Base-by-base conservation (phyloP, 2,113 vertebrate species). In the Paramormyrops kingsleyae region DNA sequence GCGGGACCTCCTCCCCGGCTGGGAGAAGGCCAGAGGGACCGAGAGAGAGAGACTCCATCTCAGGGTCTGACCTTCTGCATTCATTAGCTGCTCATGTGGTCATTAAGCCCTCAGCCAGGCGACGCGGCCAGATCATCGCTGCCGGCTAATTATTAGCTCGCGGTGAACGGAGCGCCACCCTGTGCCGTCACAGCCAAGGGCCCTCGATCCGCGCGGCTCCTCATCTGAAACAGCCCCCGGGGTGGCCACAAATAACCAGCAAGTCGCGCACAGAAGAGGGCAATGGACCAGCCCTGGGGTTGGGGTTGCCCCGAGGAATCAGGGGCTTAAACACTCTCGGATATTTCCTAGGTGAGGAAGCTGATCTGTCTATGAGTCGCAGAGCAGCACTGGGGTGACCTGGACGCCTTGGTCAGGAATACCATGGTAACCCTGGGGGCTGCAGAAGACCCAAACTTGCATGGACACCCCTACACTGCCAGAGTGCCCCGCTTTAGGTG, bases 71-170 rank as follows among this genome's bases (percentile, higher is more conserved):
- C 42, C 35, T 70, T 70, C 42, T 49, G 35, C 62, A 47, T 88
- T 49, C 39, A 88, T 88, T 70, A 88, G 66, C 87, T 88, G 56
- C 39, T n/a, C 31, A 70, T 80, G 31, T 80, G 74, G 74, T 80
- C 31, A 70, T 27, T 46, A 46, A 70, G 17, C 10, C 62, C 62
- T 70, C n/a, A 70, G 62, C 27, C 62, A 31, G 9, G 62, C 62
- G 27, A 70, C 10, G n/a, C n/a, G 3, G 10, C 62, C 62, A 70
- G n/a, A 70, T 70, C 27, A 13, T 31, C n/a, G n/a, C 62, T 70
- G 62, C 62, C 10, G 62, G n/a, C 62, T 66, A 66, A 66, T 66
- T 66, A 66, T 66, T 27, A 66, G 24, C 62, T 66, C 9, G 21
- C 5, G 19, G 53, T 31, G n/a, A 31, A 70, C 2, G 19, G 66